phyloP scores from a whole-genome alignment of 2,888 invertebrate genomes.

The Agrochola circellaris region DNA sequence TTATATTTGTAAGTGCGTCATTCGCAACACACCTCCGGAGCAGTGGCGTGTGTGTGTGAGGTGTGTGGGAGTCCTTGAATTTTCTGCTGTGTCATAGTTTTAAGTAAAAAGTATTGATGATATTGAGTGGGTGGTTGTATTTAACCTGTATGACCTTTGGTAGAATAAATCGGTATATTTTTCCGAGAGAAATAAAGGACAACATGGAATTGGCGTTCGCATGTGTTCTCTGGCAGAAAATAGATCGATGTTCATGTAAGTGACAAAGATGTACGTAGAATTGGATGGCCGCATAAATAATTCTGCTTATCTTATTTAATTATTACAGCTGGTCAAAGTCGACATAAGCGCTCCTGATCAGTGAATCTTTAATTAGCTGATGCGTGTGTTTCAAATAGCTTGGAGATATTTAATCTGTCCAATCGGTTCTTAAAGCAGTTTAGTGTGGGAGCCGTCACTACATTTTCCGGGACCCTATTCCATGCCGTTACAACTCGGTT shows the following conservation, averaged over 20 bases:
- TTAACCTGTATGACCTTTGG: neutral
- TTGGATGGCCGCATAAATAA: neutral
- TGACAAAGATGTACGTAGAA: neutral
- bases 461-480: too few species aligned
- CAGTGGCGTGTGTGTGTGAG: neutral
- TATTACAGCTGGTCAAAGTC: neutral
- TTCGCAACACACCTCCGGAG: constrained; percentile 53
- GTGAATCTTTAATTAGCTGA: neutral
- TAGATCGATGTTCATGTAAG: neutral
- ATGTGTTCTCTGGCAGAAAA: neutral
- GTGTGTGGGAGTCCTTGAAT: constrained; percentile 11
- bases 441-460: too few species aligned
- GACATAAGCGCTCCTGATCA: neutral
- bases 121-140: neutral
- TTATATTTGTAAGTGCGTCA: constrained; percentile 53
- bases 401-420: too few species aligned
- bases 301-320: neutral
- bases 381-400: too few species aligned
- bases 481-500: too few species aligned
- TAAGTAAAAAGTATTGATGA: constrained; percentile 19
- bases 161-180: neutral
- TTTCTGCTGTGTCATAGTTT: constrained; percentile 43
- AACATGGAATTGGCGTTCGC: neutral
- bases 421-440: too few species aligned
- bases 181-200: neutral